Conservation (phyloP, 2,797 vertebrate genomes). For the Carapus acus region DNA sequence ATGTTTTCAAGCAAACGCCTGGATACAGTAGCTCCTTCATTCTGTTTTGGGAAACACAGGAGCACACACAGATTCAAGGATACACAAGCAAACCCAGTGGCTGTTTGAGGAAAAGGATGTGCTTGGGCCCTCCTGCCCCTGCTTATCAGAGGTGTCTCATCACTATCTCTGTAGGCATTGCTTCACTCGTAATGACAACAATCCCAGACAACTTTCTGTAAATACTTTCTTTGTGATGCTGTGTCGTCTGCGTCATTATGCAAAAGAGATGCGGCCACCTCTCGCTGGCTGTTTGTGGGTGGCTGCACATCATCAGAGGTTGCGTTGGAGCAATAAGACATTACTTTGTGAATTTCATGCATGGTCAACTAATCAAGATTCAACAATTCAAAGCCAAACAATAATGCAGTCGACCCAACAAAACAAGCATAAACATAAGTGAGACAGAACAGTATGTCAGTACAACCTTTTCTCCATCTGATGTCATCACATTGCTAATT, state of each 20-base stretch:
- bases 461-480: no score
- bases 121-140: neutral
- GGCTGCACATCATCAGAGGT: no score
- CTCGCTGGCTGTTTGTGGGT: no score
- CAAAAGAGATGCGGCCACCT: no score
- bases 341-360: no score
- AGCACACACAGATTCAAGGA: constrained; percentile 9
- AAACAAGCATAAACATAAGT: no score
- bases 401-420: no score
- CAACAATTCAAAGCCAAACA: no score
- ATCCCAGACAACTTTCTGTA: neutral
- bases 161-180: neutral
- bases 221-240: neutral
- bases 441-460: no score
- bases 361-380: no score
- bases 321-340: no score
- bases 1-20: constrained; percentile 12
- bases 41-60: constrained; percentile 19
- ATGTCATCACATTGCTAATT: no score
- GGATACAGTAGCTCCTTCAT: constrained; percentile 4
- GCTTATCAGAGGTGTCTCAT: neutral
- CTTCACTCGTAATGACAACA: neutral
- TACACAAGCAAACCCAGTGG: neutral
- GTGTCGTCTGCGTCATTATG: neutral
- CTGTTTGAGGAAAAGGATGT: neutral